These are phyloP conservation scores for Imbricaverruca yamaguchii DNA, from an alignment of 2,888 invertebrate genomes.

Conservation along the genomic window DNA sequence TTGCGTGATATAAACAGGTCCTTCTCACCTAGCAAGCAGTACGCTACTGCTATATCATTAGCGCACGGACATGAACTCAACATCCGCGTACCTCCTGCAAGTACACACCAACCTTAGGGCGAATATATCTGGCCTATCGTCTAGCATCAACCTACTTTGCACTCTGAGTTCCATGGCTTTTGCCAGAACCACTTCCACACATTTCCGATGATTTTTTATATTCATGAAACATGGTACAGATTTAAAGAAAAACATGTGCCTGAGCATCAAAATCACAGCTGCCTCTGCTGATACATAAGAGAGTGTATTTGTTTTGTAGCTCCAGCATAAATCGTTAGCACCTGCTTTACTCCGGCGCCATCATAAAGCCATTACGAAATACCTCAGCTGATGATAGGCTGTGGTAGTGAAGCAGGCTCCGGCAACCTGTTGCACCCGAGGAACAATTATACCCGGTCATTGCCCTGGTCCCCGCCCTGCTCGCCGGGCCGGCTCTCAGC, in stretches of 20 bases:
- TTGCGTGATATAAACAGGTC: no score
- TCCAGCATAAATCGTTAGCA: background rate
- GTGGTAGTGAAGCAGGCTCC: background rate
- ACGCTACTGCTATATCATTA: no score
- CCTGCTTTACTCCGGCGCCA: background rate
- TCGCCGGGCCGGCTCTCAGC: background rate
- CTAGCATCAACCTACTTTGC: no score
- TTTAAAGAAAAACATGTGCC: background rate
- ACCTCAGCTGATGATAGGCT: background rate
- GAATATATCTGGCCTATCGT: no score
- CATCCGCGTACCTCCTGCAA: no score
- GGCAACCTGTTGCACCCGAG: no score
- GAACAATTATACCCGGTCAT: background rate
- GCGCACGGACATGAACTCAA: no score
- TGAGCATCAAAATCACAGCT: background rate
- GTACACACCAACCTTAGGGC: no score
- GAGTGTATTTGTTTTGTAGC: background rate
- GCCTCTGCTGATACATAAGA: background rate
- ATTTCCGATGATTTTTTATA: background rate
- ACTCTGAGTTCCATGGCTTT: background rate
- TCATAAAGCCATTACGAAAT: background rate
- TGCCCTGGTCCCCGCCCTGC: background rate
- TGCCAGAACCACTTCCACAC: background rate
- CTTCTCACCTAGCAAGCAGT: no score
- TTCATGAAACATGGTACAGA: background rate